A percentile compares a stretch with the other conserved stretches of the same genome.
Conservation (phyloP, 2,113 vertebrate species). For the Xenus cinereus region DNA sequence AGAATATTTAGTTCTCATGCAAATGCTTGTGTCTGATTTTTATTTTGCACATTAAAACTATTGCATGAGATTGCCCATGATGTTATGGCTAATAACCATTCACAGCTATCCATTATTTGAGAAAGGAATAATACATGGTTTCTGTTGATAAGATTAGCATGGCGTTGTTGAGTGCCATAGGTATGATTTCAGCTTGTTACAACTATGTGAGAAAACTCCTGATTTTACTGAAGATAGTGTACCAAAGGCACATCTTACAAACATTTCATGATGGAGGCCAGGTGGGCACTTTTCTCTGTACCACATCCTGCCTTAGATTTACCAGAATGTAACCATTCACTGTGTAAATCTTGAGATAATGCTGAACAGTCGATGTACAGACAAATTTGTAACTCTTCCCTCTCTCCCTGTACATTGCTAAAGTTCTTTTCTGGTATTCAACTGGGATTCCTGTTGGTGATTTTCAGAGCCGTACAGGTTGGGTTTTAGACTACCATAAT, state of each 20-base stretch:
- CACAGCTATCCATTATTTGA: neutral
- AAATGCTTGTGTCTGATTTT: neutral
- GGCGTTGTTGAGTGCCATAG: neutral
- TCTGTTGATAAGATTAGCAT: neutral
- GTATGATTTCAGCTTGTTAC: neutral
- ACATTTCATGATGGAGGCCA: neutral
- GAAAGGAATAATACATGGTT: neutral
- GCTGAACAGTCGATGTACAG: neutral
- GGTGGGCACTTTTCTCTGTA: neutral
- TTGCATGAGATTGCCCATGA: neutral
- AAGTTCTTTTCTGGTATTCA: neutral
- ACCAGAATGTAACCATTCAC: neutral
- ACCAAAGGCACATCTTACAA: neutral
- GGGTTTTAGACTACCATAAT: neutral
- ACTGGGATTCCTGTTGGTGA: neutral
- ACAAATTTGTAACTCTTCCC: neutral
- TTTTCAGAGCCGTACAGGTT: neutral
- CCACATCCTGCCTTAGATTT: neutral
- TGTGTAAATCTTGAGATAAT: neutral
- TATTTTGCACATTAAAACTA: neutral
- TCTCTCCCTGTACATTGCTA: accelerated
- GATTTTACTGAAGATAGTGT: neutral
- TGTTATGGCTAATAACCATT: neutral
- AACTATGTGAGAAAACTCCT: neutral
- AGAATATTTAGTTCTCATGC: neutral